Conservation (phyloP, 2,888 invertebrate genomes). For the Kuschelorhynchus macadamiae region DNA sequence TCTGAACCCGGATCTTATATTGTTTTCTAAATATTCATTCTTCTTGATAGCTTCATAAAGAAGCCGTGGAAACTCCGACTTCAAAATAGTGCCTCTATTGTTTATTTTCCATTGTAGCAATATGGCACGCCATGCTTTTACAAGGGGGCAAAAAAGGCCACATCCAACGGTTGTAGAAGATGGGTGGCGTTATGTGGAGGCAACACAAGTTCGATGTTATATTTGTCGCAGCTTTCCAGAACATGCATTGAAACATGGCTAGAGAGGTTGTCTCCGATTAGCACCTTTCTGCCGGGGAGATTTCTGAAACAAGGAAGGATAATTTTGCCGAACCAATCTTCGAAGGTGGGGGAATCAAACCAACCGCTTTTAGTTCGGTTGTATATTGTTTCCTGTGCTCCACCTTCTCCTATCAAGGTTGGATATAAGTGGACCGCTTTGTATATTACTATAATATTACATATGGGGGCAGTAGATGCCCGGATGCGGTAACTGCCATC, state of each 20-base stretch:
- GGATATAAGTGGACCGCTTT: conserved; percentile 40
- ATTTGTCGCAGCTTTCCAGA: conserved; percentile 26
- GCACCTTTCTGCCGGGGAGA: conserved; percentile 7
- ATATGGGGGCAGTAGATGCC: conserved; percentile 47
- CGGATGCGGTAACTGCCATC: conserved; percentile 44
- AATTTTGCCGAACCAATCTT: conserved; percentile 24
- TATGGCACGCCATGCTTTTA: background rate
- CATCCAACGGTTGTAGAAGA: conserved; percentile 41
- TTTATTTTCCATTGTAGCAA: no score
- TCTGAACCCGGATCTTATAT: no score
- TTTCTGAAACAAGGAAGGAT: conserved; percentile 22
- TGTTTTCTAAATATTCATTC: no score
- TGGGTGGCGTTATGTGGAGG: conserved; percentile 41
- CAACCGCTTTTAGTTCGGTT: conserved; percentile 42
- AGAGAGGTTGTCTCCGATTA: conserved; percentile 24
- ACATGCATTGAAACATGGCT: conserved; percentile 18
- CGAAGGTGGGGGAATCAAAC: conserved; percentile 34
- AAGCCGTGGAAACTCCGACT: no score
- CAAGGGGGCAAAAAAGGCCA: conserved; percentile 34
- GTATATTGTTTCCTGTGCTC: conserved; percentile 20
- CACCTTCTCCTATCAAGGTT: conserved; percentile 37
- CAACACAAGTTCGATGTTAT: conserved; percentile 44
- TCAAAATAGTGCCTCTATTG: no score
- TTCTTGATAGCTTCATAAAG: no score
- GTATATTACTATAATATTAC: no score